Evolutionary conservation across 2,113 vertebrate genomes (phyloP).

Genomic region (Sakesphorus luctuosus): DNA sequence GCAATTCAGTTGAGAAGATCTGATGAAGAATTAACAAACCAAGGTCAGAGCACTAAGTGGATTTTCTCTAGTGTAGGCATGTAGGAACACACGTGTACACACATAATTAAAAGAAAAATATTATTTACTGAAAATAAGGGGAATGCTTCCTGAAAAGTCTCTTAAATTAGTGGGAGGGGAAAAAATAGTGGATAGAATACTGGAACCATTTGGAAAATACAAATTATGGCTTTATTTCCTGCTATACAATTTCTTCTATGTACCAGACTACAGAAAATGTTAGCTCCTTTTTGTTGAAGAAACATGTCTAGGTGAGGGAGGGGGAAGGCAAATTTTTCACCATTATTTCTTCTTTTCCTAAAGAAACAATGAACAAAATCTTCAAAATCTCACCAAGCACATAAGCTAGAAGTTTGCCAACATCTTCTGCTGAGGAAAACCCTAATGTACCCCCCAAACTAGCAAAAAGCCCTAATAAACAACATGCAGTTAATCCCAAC

Average conservation of each 20-base stretch:
- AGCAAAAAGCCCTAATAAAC: neutral
- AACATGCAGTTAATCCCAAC: neutral
- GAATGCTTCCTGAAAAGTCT: neutral
- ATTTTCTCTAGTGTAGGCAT: neutral
- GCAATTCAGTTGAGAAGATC: neutral
- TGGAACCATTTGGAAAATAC: neutral
- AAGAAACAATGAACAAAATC: neutral
- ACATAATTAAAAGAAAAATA: neutral
- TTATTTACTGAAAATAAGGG: neutral
- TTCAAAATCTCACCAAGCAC: neutral
- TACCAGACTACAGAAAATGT: neutral
- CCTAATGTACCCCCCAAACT: accelerated
- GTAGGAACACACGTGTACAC: accelerated
- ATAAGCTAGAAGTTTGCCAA: neutral
- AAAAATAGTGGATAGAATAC: neutral
- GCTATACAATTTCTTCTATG: neutral
- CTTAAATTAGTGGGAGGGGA: neutral
- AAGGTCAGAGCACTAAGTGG: neutral
- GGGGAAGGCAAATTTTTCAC: neutral
- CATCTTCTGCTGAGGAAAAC: neutral
- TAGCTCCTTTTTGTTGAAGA: neutral
- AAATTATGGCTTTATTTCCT: neutral
- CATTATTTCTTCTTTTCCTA: neutral
- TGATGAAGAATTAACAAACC: neutral
- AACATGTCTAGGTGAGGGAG: neutral